Conservation (phyloP, 2,888 invertebrate genomes). For the Cistogaster globosa region DNA sequence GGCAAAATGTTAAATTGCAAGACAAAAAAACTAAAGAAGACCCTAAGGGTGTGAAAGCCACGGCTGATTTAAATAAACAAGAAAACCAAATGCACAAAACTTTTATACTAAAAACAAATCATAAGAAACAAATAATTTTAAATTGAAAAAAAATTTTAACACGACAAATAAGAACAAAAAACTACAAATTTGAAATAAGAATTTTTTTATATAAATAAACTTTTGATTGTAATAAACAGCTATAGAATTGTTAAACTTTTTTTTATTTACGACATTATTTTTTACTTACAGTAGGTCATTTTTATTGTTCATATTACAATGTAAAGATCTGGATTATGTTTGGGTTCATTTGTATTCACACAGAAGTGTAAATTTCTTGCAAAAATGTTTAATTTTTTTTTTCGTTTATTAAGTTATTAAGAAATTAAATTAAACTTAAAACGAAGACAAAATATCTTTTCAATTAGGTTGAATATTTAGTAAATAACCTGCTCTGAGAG, state of each 20-base stretch:
- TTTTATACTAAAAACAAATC: constrained; percentile 33
- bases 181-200: constrained; percentile 8
- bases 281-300: too few relatives aligned
- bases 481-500: too few relatives aligned
- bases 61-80: constrained; percentile 69
- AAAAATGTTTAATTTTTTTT: too few relatives aligned
- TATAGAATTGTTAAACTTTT: background rate
- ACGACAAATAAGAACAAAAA: background rate
- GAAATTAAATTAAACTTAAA: too few relatives aligned
- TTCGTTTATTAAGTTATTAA: too few relatives aligned
- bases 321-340: too few relatives aligned
- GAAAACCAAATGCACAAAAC: constrained; percentile 66
- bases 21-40: constrained; percentile 31
- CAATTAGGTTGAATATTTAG: too few relatives aligned
- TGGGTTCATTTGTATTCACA: too few relatives aligned
- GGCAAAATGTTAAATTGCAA: constrained; percentile 23
- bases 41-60: constrained; percentile 32
- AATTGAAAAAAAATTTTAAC: constrained; percentile 21
- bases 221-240: constrained; percentile 47
- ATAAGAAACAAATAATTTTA: constrained; percentile 26
- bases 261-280: too few relatives aligned
- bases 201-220: constrained; percentile 42
- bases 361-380: too few relatives aligned
- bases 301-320: too few relatives aligned
- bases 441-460: too few relatives aligned